Evolutionary conservation across 2,797 vertebrate species (phyloP).

Genomic region (Notoglanidium macrostoma): DNA sequence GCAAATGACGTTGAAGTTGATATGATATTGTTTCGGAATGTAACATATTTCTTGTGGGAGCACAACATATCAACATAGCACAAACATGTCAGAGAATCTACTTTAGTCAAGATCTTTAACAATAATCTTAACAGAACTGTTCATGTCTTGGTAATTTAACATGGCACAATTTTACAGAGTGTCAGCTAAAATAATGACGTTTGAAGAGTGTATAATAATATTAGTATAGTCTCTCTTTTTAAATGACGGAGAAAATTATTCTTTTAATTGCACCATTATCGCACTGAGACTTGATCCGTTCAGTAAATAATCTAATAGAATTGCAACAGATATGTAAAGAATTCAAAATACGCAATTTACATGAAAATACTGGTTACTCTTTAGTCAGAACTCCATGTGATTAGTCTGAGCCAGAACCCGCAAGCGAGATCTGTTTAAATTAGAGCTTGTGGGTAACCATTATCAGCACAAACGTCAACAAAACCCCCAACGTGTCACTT

Average conservation of each 20-base stretch:
- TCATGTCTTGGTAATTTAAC: slow-evolving; percentile 83
- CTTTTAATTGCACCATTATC: slow-evolving; percentile 55
- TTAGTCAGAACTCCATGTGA: slow-evolving; percentile 3
- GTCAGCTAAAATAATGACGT: slow-evolving; percentile 38
- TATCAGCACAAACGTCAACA: slow-evolving; percentile 48
- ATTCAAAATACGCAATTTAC: slow-evolving; percentile 54
- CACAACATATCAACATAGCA: slow-evolving; percentile 66
- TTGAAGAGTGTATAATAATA: slow-evolving; percentile 39
- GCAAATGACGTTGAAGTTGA: slow-evolving; percentile 66
- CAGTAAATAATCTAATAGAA: slow-evolving; percentile 52
- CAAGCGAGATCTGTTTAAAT: slow-evolving; percentile 28
- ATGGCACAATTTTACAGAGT: slow-evolving; percentile 54
- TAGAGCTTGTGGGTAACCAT: slow-evolving; percentile 45
- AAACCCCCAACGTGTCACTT: slow-evolving; percentile 36
- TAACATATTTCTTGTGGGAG: slow-evolving; percentile 72
- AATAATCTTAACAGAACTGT: slow-evolving; percentile 67
- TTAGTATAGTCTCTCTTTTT: slow-evolving; percentile 48
- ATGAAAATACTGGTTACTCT: slow-evolving; percentile 58
- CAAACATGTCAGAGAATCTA: slow-evolving; percentile 66
- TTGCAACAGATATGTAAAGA: slow-evolving; percentile 48
- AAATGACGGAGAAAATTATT: slow-evolving; percentile 40
- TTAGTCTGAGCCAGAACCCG: slow-evolving; percentile 15
- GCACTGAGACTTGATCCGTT: slow-evolving; percentile 43
- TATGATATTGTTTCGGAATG: slow-evolving; percentile 72
- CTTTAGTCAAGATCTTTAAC: slow-evolving; percentile 42